Percentiles rank a stretch among this genome's conserved stretches.
Evolutionary conservation across 2,888 invertebrate species (phyloP).

Genomic region (Sepiola atlantica): DNA sequence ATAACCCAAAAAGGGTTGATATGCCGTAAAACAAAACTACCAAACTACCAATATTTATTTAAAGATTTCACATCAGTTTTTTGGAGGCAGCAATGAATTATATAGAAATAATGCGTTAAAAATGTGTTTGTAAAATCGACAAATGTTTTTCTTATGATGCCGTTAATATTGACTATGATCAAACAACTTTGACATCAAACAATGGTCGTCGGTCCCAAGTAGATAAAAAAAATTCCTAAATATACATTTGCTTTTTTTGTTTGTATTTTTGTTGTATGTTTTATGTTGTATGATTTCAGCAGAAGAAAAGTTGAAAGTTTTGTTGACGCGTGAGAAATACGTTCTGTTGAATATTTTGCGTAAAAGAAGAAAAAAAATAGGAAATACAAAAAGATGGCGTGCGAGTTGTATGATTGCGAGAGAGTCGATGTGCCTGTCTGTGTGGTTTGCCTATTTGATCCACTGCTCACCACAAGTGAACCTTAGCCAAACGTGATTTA

Average conservation of each 20-base stretch:
- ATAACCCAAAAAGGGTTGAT: no score
- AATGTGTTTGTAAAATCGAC: no score
- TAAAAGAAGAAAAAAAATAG: not conserved
- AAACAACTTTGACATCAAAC: not conserved
- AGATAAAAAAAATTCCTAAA: not conserved
- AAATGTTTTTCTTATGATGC: no score
- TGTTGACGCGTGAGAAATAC: not conserved
- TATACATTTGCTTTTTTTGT: not conserved
- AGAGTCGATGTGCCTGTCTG: not conserved
- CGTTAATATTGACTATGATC: no score
- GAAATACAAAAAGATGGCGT: not conserved
- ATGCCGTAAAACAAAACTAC: no score
- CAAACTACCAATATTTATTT: no score
- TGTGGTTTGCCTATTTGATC: not conserved
- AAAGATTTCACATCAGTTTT: no score
- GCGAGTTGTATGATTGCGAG: not conserved
- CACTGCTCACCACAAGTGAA: not conserved
- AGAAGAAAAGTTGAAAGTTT: not conserved
- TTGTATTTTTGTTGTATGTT: not conserved
- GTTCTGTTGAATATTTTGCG: not conserved
- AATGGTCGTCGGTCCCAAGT: not conserved
- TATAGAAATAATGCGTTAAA: no score
- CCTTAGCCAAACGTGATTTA: not conserved
- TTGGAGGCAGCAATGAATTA: no score
- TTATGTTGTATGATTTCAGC: not conserved